These are phyloP conservation scores for Acleris cristana DNA, from an alignment of 2,888 invertebrate species.

Conservation along the genomic window DNA sequence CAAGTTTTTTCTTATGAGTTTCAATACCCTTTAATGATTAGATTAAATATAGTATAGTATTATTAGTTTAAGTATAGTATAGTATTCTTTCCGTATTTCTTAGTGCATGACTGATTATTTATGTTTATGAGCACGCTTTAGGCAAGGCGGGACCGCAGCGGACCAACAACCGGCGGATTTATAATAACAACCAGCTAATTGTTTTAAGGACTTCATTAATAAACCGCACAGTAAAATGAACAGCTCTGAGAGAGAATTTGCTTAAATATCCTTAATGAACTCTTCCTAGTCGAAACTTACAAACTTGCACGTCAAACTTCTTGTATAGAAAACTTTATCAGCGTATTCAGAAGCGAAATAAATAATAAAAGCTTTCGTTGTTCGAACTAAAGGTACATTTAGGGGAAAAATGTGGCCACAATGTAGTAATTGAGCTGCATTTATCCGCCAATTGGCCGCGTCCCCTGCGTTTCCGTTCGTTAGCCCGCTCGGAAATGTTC, in stretches of 20 bases:
- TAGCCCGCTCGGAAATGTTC: slow-evolving; percentile 75
- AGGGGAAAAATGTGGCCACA: slow-evolving; percentile 75
- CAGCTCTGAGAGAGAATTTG: slow-evolving; percentile 3
- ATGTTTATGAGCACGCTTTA: not conserved
- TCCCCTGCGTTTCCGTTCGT: slow-evolving; percentile 80
- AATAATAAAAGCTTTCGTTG: slow-evolving; percentile 51
- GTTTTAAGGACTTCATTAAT: slow-evolving; percentile 22
- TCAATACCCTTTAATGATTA: too few species aligned
- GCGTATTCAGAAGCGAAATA: slow-evolving; percentile 19
- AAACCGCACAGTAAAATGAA: slow-evolving; percentile 12
- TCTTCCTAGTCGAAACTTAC: slow-evolving; percentile 1
- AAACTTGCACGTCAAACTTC: slow-evolving; percentile 5
- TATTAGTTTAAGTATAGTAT: too few species aligned
- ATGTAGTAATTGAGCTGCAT: slow-evolving; percentile 79
- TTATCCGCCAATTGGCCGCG: slow-evolving; percentile 78
- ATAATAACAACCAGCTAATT: slow-evolving; percentile 20
- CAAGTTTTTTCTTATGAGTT: too few species aligned
- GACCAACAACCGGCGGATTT: slow-evolving; percentile 5
- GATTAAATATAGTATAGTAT: too few species aligned
- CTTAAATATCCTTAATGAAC: slow-evolving; percentile 18
- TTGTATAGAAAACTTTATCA: not conserved
- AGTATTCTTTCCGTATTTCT: too few species aligned
- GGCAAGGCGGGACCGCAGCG: slow-evolving; percentile 2
- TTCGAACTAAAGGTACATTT: slow-evolving; percentile 61
- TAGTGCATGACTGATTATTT: slow-evolving; percentile 5